A percentile compares a stretch with the other conserved stretches of the same genome.
These are phyloP conservation scores for Sabatieria punctata DNA, from an alignment of 2,888 invertebrate species.

Conservation along the genomic window DNA sequence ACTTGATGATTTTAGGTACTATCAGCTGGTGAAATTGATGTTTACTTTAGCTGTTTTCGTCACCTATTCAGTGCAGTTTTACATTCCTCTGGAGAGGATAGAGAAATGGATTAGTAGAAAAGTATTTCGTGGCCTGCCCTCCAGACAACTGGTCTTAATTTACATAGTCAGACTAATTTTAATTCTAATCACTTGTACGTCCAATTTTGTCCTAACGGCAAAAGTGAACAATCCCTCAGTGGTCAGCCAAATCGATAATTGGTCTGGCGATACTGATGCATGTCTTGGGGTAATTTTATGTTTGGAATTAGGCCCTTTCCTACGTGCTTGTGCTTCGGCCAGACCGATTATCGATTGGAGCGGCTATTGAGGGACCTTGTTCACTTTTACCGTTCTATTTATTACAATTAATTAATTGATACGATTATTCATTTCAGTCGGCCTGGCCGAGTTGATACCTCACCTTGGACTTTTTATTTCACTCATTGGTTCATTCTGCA, in stretches of 20 bases:
- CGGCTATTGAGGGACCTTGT: too few species aligned
- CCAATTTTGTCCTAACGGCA: too few species aligned
- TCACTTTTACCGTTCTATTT: conserved; percentile 14
- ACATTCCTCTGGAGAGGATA: conserved; percentile 74
- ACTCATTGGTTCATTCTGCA: conserved; percentile 69
- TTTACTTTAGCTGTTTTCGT: conserved; percentile 75
- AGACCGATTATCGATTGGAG: too few species aligned
- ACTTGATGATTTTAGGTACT: conserved; percentile 45
- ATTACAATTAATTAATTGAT: neutral
- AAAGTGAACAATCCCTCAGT: too few species aligned
- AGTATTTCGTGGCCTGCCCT: conserved; percentile 49
- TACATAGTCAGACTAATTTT: conserved; percentile 40
- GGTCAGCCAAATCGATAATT: too few species aligned
- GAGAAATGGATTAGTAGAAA: conserved; percentile 25
- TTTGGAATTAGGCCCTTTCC: too few species aligned
- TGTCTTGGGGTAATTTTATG: too few species aligned
- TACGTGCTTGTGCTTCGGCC: too few species aligned
- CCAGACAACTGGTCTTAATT: conserved; percentile 14
- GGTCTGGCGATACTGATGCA: too few species aligned
- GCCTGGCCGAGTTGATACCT: conserved; percentile 61
- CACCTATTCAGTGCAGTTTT: conserved; percentile 81
- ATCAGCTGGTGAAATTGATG: conserved; percentile 59
- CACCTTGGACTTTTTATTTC: conserved; percentile 71
- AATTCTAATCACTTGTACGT: conserved; percentile 21
- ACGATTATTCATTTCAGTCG: conserved; percentile 39